These are phyloP conservation scores for Sycon ciliatum DNA, from an alignment of 37 sponge, comb jelly and placozoan genomes.

Conservation along the genomic window DNA sequence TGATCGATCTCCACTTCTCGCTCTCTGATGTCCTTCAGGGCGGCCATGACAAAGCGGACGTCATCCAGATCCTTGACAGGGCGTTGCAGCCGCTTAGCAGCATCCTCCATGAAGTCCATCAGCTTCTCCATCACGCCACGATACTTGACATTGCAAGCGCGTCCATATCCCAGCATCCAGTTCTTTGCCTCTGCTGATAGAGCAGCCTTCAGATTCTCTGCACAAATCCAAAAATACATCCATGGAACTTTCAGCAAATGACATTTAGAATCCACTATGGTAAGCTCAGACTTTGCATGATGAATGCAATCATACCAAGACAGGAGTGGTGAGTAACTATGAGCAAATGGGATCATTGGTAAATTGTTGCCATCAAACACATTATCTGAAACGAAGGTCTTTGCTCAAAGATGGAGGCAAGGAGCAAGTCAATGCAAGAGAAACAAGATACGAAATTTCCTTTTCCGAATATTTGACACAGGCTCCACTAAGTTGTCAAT, in stretches of 20 bases:
- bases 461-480: too few relatives aligned
- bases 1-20: constrained; percentile 79
- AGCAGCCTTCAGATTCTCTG: constrained; percentile 78
- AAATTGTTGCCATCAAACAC: too few relatives aligned
- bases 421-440: too few relatives aligned
- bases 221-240: background rate
- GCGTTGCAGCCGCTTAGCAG: constrained; percentile 45
- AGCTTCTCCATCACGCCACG: constrained; percentile 62
- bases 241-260: background rate
- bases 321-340: too few relatives aligned
- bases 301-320: constrained; percentile 37
- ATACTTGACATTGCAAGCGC: constrained; percentile 53
- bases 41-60: constrained; percentile 71
- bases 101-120: constrained; percentile 49
- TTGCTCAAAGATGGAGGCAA: too few relatives aligned
- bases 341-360: too few relatives aligned
- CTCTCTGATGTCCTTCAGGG: constrained; percentile 65
- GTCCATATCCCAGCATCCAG: constrained; percentile 80
- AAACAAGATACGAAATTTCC: too few relatives aligned
- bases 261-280: background rate
- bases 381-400: too few relatives aligned
- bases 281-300: constrained; percentile 35
- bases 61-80: constrained; percentile 92
- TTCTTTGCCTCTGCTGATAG: constrained; percentile 81
- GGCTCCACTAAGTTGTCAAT: too few relatives aligned